Evolutionary conservation across 2,888 invertebrate species (phyloP).

Genomic region (Tipula confusa): DNA sequence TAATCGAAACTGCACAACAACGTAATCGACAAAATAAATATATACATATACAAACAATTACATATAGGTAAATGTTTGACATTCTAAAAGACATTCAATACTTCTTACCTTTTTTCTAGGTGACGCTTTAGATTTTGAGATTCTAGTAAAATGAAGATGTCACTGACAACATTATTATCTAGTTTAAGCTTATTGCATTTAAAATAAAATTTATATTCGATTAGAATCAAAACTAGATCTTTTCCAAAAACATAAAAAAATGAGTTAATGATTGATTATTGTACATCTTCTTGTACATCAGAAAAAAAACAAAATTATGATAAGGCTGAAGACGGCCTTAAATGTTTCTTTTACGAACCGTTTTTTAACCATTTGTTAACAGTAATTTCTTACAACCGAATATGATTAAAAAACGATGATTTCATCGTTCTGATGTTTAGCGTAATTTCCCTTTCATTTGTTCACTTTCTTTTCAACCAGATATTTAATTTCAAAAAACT

Average conservation of each 20-base stretch:
- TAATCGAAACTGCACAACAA: background rate
- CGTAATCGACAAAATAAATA: background rate
- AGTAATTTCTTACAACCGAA: too few species aligned
- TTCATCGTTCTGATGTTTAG: background rate
- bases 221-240: too few species aligned
- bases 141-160: background rate
- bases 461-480: background rate
- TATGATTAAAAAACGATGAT: background rate
- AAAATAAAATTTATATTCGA: background rate
- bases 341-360: too few species aligned
- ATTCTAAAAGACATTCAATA: background rate
- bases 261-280: too few species aligned
- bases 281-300: too few species aligned
- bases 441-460: background rate
- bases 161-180: too few species aligned
- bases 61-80: background rate
- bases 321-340: too few species aligned
- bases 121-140: background rate
- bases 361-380: too few species aligned
- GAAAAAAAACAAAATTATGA: too few species aligned
- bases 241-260: too few species aligned
- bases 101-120: background rate
- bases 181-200: slow-evolving; percentile 26
- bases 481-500: background rate
- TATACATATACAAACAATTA: background rate